Evolutionary conservation across 2,113 vertebrate genomes (phyloP), one percentile per base, ranked within the genome.

Genomic region (Podilymbus podiceps): DNA sequence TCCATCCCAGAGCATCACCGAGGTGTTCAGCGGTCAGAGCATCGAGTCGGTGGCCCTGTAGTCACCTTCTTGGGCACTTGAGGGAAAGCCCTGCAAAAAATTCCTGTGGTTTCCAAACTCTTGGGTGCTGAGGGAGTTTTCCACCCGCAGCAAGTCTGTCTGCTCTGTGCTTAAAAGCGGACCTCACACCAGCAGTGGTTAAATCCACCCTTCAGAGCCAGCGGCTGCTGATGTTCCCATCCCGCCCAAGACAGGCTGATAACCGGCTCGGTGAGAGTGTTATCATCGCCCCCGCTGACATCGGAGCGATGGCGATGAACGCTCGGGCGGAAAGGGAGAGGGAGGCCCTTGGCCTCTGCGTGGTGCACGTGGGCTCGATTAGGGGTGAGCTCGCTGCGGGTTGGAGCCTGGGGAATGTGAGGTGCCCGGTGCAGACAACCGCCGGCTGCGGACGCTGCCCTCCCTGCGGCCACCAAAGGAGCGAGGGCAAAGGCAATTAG

Each of bases 291-390:
- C 46, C 79, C 68, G 1, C 59, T 66, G 91, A 62, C 68, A 60
- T 46, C 0, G 8, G 12, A 52, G 78, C 2, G 6, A 1, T 2
- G 63, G 68, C 6, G 3, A 7, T 12, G 58, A 42, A 19, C 5
- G 80, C 90, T 87, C 42, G 7, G 35, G 82, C 85, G 80, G 16
- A 19, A 77, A 35, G 71, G 69, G 25, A 49, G 46, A 30, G 20
- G 0, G 38, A 73, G 33, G 46, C 12, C 44, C 69, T 15, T 5
- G 14, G 7, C 21, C 55, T 30, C 11, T 3, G 3, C 5, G 1
- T 22, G 35, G 71, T 15, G 27, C 68, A 20, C 38, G 0, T 1
- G 35, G 40, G 13, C 14, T 47, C 5, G 3, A 8, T 38, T 5
- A 30, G 55, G 68, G 75, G 9, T 10, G 42, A 8, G 53, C 53